Percentiles rank a stretch among this genome's conserved stretches.
phyloP scores from a whole-genome alignment of 2,113 vertebrate species.

The Hipposideros armiger region DNA sequence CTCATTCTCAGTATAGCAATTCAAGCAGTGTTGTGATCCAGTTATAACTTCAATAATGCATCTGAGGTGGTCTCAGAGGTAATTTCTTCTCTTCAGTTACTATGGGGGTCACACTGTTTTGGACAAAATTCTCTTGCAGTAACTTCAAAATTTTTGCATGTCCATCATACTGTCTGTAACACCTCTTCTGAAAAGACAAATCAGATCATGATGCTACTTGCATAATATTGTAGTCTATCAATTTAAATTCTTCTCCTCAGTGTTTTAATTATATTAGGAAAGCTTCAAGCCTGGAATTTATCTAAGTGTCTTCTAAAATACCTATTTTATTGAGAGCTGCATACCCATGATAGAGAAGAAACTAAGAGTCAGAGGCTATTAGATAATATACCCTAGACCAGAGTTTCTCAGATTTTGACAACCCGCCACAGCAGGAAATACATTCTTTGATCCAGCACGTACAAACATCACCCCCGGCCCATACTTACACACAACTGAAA shows the following conservation, averaged over 20 bases:
- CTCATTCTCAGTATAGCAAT: not conserved
- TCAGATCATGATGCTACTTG: not conserved
- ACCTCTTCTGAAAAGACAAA: slow-evolving; percentile 12
- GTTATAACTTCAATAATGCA: not conserved
- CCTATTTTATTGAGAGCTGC: not conserved
- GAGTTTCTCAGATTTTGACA: not conserved
- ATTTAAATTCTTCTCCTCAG: not conserved
- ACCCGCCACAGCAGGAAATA: not conserved
- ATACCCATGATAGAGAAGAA: not conserved
- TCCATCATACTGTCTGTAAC: not conserved
- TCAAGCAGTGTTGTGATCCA: not conserved
- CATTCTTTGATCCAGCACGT: not conserved
- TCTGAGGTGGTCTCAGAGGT: not conserved
- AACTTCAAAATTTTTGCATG: not conserved
- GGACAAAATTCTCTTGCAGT: not conserved
- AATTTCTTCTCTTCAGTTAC: not conserved
- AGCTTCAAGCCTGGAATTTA: not conserved
- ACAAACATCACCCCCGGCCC: not conserved
- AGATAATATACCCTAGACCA: not conserved
- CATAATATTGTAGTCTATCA: not conserved
- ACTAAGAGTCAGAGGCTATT: not conserved
- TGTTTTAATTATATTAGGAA: slow-evolving; percentile 15
- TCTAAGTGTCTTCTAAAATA: not conserved
- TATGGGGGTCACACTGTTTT: not conserved
- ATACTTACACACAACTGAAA: not conserved